Conservation (phyloP, 2,888 invertebrate genomes). For the Parapristionchus giblindavisi region DNA sequence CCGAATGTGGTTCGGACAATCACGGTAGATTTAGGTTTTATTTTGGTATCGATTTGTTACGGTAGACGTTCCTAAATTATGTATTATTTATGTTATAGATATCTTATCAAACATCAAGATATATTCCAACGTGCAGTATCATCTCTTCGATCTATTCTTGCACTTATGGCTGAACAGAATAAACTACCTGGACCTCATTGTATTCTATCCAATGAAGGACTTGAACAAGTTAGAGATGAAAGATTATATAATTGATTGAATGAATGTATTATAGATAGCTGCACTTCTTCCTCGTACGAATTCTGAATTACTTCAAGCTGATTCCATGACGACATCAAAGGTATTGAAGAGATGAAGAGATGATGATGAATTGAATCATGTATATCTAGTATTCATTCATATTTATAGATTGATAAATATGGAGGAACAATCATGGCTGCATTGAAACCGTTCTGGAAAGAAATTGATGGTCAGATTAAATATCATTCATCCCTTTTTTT, state of each 20-base stretch:
- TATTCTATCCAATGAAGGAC: conserved; percentile 57
- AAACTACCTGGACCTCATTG: conserved; percentile 48
- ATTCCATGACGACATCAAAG: conserved; percentile 61
- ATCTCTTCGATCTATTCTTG: conserved; percentile 50
- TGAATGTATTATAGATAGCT: conserved; percentile 52
- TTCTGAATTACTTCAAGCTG: conserved; percentile 64
- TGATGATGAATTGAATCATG: too few relatives aligned
- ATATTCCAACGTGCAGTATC: conserved; percentile 54
- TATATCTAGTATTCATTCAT: not conserved
- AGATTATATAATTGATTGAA: not conserved
- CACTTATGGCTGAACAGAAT: conserved; percentile 47
- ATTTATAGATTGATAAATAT: conserved; percentile 46
- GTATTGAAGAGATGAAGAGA: too few relatives aligned
- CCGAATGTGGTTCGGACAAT: too few relatives aligned
- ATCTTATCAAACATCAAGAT: conserved; percentile 60
- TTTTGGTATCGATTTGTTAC: too few relatives aligned
- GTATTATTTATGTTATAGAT: conserved; percentile 39
- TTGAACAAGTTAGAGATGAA: conserved; percentile 53
- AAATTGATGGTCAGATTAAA: conserved; percentile 54
- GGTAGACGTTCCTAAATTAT: not conserved
- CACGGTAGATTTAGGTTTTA: too few relatives aligned
- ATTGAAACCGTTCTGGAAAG: conserved; percentile 57
- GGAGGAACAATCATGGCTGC: conserved; percentile 58
- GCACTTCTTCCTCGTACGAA: conserved; percentile 66
- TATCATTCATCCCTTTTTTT: too few relatives aligned